Evolutionary conservation across 2,888 invertebrate genomes (phyloP).

Genomic region (Ichneumoninae sp.): DNA sequence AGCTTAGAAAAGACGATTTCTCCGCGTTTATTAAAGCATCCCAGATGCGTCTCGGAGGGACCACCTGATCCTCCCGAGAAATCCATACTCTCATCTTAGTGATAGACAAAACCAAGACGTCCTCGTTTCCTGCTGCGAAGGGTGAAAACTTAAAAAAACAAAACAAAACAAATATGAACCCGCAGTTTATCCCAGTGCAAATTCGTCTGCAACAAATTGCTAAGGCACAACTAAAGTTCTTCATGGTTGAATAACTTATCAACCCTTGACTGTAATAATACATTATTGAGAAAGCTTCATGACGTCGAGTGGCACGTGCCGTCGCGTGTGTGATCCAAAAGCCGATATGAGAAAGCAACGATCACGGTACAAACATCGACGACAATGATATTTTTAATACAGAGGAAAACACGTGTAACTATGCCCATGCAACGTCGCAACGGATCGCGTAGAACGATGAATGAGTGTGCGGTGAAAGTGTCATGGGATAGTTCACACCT

Average conservation of each 20-base stretch:
- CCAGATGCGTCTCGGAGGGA: conserved; percentile 72
- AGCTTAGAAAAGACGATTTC: conserved; percentile 41
- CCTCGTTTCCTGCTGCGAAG: conserved; percentile 10
- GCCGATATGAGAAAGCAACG: conserved; percentile 35
- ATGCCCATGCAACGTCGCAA: neutral
- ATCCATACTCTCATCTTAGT: conserved; percentile 70
- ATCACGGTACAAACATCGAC: conserved; percentile 45
- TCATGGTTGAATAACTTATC: conserved; percentile 36
- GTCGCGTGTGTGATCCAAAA: conserved; percentile 65
- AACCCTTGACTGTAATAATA: conserved; percentile 7
- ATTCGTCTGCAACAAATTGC: conserved; percentile 30
- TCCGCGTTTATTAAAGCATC: conserved; percentile 63
- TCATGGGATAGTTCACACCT: conserved; percentile 77
- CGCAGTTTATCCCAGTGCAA: conserved; percentile 15
- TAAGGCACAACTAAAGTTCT: neutral
- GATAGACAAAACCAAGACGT: conserved; percentile 26
- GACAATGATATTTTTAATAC: conserved; percentile 55
- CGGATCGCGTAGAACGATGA: conserved; percentile 25
- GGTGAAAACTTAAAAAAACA: neutral
- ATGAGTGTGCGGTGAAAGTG: conserved; percentile 66
- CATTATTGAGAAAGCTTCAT: conserved; percentile 51
- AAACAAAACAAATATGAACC: conserved; percentile 4
- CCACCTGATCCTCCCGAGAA: conserved; percentile 76
- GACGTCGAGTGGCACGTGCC: conserved; percentile 64
- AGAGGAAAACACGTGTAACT: conserved; percentile 24